These are phyloP conservation scores for Cordilura impudica DNA, from an alignment of 2,888 invertebrate species.

Conservation along the genomic window DNA sequence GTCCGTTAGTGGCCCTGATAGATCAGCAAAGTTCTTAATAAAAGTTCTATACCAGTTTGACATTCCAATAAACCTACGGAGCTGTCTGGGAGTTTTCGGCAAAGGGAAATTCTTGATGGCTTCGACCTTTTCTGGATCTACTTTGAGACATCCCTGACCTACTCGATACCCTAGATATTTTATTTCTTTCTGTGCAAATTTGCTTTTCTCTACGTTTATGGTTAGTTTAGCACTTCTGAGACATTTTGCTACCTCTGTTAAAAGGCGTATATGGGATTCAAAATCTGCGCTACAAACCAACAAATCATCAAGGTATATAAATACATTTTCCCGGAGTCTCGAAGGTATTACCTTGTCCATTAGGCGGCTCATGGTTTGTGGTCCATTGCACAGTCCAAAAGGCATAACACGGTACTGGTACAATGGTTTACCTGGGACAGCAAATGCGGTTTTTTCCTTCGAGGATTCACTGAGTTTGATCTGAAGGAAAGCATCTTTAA, in stretches of 20 bases:
- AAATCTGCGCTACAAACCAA: constrained; percentile 1
- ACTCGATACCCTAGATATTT: constrained; percentile 42
- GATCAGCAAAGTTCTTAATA: constrained; percentile 15
- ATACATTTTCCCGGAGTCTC: constrained; percentile 9
- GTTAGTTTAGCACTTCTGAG: constrained; percentile 23
- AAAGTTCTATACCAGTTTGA: constrained; percentile 38
- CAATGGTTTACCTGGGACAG: too few species aligned
- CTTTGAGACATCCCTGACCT: constrained; percentile 26
- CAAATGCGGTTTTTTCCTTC: too few species aligned
- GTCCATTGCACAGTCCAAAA: too few species aligned
- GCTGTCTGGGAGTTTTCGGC: constrained; percentile 33
- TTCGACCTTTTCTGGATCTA: neutral
- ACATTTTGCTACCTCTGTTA: neutral
- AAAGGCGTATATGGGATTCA: neutral
- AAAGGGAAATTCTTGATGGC: constrained; percentile 32
- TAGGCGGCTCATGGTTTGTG: too few species aligned
- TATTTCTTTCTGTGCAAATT: constrained; percentile 43
- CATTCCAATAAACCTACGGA: constrained; percentile 39
- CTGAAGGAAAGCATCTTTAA: too few species aligned
- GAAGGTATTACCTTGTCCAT: too few species aligned
- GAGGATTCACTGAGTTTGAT: too few species aligned
- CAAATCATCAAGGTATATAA: constrained; percentile 17
- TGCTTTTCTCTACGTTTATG: constrained; percentile 41
- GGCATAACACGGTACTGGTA: too few species aligned
- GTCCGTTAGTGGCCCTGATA: constrained; percentile 16